Percentiles rank a stretch among this genome's conserved stretches.
Conservation (phyloP, 2,113 vertebrate species). For the Colistium nudipinnis region DNA sequence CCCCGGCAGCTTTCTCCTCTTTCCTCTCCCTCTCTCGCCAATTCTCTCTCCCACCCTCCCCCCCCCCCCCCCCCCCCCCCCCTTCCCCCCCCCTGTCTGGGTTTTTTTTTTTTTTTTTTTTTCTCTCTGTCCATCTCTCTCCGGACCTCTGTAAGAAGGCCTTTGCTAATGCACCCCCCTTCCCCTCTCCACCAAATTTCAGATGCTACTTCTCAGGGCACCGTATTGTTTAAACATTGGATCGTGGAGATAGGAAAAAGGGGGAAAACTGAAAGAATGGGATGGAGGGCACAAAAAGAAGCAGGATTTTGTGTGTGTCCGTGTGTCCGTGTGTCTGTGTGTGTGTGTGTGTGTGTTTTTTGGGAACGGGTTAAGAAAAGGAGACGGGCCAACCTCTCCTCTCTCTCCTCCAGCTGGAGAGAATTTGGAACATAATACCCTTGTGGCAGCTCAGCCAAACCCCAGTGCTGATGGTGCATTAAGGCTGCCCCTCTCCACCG, state of each 20-base stretch:
- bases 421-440: constrained; percentile 80
- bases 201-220: constrained; percentile 46
- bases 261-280: constrained; percentile 24
- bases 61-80: not conserved
- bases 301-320: constrained; percentile 7
- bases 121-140: constrained; percentile 30
- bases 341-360: constrained; percentile 36
- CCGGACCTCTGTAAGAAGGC: constrained; percentile 30
- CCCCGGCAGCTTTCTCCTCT: constrained; percentile 68
- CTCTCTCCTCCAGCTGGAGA: constrained; percentile 77
- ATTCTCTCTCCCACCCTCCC: not conserved
- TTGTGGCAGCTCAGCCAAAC: constrained; percentile 69
- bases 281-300: constrained; percentile 50
- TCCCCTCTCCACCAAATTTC: constrained; percentile 39
- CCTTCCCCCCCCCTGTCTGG: not conserved
- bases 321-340: too few species aligned
- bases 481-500: constrained; percentile 58
- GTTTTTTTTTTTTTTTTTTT: constrained; percentile 29
- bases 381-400: constrained; percentile 51
- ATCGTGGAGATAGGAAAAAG: constrained; percentile 37
- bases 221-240: constrained; percentile 70
- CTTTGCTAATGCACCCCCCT: constrained; percentile 22
- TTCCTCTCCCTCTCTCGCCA: constrained; percentile 30
- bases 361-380: constrained; percentile 49
- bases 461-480: constrained; percentile 75